Evolutionary conservation across 2,888 invertebrate genomes (phyloP), one percentile per base, ranked within the genome.

Genomic region (Onchidella celtica): DNA sequence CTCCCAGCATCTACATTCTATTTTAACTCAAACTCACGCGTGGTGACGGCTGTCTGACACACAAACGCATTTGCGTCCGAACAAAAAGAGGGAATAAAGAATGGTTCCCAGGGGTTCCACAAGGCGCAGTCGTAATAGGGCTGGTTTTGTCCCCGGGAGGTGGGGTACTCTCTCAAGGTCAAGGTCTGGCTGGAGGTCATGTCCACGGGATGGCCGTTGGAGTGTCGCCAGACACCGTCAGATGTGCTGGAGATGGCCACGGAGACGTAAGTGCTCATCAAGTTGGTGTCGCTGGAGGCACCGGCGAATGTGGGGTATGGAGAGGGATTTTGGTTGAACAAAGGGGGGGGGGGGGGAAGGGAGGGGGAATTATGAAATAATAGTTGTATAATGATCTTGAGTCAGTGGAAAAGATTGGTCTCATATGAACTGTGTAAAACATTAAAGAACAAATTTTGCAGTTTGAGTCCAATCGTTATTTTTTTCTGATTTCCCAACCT

Each of bases 41-140:
- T 24, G 3, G 40, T n/a, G 24, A 47, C 72, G 14, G 72, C 47
- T 1, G 55, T 72, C 2, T 29, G 3, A 40, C 72, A 72, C 11
- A 72, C n/a, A 40, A 72, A 72, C 24, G 72, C 55, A 21, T 72
- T 14, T 3, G n/a, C 27, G 27, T 47, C 72, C 27, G 1, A 2
- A 29, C 72, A 72, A 1, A 24, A 24, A 3, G 72, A 24, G n/a
- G 72, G 72, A 55, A 72, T 47, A 27, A 55, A 47, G 55, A 72
- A 72, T 11, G 72, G 72, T 27, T 72, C 72, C 72, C 72, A 72
- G 47, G 72, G 72, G 32, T 47, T 72, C 72, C 72, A 72, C 24
- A 72, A 40, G 27, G 72, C 72, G n/a, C 72, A 72, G 55, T 72
- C 55, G 72, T 72, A 72, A 17, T 14, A 21, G 17, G 24, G 29